Base-by-base conservation (phyloP, 2,888 invertebrate species). In the Criorhina ranunculi region DNA sequence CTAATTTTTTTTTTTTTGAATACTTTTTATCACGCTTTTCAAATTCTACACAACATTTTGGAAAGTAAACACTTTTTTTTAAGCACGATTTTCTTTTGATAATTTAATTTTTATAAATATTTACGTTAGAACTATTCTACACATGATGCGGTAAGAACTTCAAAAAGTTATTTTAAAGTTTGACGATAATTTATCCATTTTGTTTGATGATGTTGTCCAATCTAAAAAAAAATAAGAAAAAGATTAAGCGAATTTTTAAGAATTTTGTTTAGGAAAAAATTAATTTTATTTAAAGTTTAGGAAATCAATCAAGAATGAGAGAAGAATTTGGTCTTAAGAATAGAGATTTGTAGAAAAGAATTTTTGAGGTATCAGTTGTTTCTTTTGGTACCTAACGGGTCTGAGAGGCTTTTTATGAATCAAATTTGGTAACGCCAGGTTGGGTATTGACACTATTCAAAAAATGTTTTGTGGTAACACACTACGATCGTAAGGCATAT, bases 131-230 rank as follows among this genome's bases (percentile, higher is more conserved):
- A 46, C 40, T 5, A 9, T 31, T 31, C 1, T 24, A 24, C 24
- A 24, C 9, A 51, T 12, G 17, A 37, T 15, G 24, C 24, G 12
- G 0, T 29, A 8, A 49, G 2, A 24, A 24, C 24, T 24, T 66
- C 19, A 66, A 66, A 51, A 66, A 51, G 37, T 66, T 37, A 66
- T 66, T 40, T 40, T 51, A 51, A 29, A 37, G 19, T 66, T 66
- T 2, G 51, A 49, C 5, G 53, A 42, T 17, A 67, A 29, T 40
- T 67, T 67, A 53, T 67, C 67, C 67, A 67, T 67, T 42, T 37
- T 67, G 53, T n/a, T 53, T 53, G 53, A 29, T 37, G 19, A 1
- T 12, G 35, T 7, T 51, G 12, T 24, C 11, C 8, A 12, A 15
- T 15, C 49, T 40, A 29, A 40, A 67, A 67, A n/a, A 11, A 29